A percentile compares a stretch with the other conserved stretches of the same genome.
phyloP scores from a whole-genome alignment of 2,113 vertebrate species.

The Epinephelus lanceolatus region DNA sequence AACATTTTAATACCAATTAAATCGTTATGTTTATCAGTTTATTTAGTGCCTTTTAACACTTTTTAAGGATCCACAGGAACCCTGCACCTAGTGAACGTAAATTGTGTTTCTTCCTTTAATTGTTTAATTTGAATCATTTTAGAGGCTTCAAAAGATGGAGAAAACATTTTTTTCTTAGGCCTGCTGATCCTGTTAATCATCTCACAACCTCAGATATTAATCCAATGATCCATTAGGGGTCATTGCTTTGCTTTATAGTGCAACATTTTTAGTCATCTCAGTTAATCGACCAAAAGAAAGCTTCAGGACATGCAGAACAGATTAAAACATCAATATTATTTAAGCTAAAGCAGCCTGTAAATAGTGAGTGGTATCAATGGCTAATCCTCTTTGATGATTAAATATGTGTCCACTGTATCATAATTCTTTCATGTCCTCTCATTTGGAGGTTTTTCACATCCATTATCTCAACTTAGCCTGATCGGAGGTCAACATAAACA shows the following conservation, averaged over 20 bases:
- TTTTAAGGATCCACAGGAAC: too few relatives aligned
- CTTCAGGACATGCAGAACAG: neutral
- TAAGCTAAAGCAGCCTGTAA: slow-evolving; percentile 5
- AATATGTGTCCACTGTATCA: slow-evolving; percentile 13
- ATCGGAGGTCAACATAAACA: slow-evolving; percentile 63
- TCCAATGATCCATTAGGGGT: neutral
- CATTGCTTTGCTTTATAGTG: slow-evolving; percentile 3
- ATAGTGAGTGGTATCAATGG: slow-evolving; percentile 7
- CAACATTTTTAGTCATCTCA: neutral
- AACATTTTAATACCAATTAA: too few relatives aligned
- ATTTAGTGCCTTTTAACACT: too few relatives aligned
- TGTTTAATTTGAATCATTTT: neutral
- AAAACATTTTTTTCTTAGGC: neutral
- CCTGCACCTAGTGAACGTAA: neutral
- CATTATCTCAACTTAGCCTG: slow-evolving; percentile 17
- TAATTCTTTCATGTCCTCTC: slow-evolving; percentile 18
- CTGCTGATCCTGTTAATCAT: neutral
- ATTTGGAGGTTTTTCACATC: slow-evolving; percentile 44
- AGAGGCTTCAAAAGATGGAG: neutral
- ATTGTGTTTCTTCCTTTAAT: neutral
- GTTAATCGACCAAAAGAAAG: neutral
- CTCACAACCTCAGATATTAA: neutral
- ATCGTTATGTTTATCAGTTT: too few relatives aligned
- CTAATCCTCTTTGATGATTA: slow-evolving; percentile 38
- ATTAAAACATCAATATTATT: slow-evolving; percentile 32